Percentiles rank a stretch among this genome's conserved stretches.
Evolutionary conservation across 2,888 invertebrate species (phyloP).

Genomic region (Watsonalla binaria): DNA sequence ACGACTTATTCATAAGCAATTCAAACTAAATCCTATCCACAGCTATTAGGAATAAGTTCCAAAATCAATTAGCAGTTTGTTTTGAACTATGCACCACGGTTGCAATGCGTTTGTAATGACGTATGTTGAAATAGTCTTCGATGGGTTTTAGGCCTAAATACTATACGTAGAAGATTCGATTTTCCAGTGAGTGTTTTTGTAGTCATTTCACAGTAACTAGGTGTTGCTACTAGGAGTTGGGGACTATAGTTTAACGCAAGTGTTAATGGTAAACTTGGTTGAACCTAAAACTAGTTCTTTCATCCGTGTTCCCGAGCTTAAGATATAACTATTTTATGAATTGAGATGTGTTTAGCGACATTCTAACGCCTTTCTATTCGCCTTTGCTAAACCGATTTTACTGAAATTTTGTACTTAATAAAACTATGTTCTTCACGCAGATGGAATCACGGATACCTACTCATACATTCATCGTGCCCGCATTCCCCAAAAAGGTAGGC

Average conservation of each 20-base stretch:
- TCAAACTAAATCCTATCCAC: not conserved
- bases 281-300: not conserved
- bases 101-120: not conserved
- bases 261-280: not conserved
- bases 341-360: too few species aligned
- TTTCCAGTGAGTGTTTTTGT: not conserved
- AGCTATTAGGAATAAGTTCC: not conserved
- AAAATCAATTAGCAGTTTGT: not conserved
- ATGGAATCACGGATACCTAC: too few species aligned
- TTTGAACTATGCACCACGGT: not conserved
- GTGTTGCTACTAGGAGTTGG: not conserved
- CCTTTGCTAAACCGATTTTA: too few species aligned
- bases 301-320: not conserved
- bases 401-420: too few species aligned
- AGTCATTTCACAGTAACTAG: not conserved
- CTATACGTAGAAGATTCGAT: not conserved
- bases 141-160: not conserved
- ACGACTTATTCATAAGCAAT: not conserved
- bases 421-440: too few species aligned
- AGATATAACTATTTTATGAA: too few species aligned
- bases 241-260: not conserved
- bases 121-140: not conserved
- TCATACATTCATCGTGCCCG: too few species aligned
- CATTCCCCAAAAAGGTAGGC: too few species aligned
- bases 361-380: too few species aligned